These are phyloP conservation scores for Muscicapa adusta DNA, from an alignment of 2,113 vertebrate species.

Conservation along the genomic window DNA sequence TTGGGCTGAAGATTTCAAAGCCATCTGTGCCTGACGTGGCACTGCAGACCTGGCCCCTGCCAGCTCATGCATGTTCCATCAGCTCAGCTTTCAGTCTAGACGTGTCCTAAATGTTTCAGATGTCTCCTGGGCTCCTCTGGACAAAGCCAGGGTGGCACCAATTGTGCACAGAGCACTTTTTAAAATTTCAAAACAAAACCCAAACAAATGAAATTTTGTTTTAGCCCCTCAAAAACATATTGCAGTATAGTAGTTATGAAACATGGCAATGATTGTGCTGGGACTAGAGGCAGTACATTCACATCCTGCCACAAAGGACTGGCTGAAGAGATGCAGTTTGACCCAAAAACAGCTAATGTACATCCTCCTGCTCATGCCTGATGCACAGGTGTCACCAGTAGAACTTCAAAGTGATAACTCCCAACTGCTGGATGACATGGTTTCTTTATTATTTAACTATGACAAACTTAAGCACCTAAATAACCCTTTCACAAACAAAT, in stretches of 20 bases:
- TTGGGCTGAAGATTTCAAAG: neutral
- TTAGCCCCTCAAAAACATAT: neutral
- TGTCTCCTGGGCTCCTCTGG: neutral
- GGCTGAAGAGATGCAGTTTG: neutral
- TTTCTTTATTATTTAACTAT: neutral
- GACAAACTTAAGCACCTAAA: neutral
- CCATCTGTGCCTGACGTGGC: neutral
- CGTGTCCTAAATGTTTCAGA: neutral
- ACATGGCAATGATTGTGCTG: neutral
- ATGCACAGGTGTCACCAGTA: accelerated
- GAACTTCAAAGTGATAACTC: neutral
- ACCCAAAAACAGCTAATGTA: neutral
- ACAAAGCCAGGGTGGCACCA: neutral
- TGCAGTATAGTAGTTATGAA: neutral
- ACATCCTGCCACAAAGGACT: neutral
- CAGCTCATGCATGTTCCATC: neutral
- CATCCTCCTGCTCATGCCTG: neutral
- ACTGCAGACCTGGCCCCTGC: neutral
- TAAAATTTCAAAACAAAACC: accelerated
- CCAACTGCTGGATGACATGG: neutral
- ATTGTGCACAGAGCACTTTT: neutral
- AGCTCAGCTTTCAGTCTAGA: neutral
- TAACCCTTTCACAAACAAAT: neutral
- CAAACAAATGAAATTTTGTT: neutral
- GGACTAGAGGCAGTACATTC: neutral